phyloP scores from a whole-genome alignment of 1,140 invertebrate genomes.

The Lepidurus apus region DNA sequence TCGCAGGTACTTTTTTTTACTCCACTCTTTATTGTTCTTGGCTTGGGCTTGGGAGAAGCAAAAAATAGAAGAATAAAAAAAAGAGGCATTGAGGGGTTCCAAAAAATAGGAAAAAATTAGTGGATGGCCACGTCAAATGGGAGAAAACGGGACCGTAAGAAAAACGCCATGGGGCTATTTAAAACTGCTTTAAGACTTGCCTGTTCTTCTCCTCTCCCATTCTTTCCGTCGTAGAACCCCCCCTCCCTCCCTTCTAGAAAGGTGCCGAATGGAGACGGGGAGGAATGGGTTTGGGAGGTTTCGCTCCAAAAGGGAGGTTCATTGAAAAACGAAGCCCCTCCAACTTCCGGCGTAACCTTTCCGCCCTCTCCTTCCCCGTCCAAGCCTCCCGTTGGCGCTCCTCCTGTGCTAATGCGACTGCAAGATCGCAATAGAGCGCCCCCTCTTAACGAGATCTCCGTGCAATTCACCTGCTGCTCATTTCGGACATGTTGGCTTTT shows the following conservation, averaged over 20 bases:
- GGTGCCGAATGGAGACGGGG: not conserved
- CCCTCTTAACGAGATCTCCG: not conserved
- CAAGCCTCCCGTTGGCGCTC: not conserved
- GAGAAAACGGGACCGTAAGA: conserved; percentile 11
- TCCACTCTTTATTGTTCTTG: conserved; percentile 15
- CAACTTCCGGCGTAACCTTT: conserved; percentile 21
- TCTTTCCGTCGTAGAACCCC: not conserved
- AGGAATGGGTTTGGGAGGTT: not conserved
- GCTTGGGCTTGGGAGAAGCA: not conserved
- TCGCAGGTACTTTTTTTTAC: not conserved
- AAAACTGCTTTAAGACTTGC: not conserved
- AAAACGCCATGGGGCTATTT: conserved; percentile 11
- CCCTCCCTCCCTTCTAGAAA: not conserved
- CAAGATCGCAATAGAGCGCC: not conserved
- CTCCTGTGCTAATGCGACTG: not conserved
- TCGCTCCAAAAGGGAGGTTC: conserved; percentile 8
- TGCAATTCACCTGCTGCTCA: not conserved
- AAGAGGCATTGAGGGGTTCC: not conserved
- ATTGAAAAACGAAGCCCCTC: conserved; percentile 21
- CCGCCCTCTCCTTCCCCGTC: not conserved
- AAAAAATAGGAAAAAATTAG: conserved; percentile 5
- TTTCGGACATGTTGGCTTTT: not conserved
- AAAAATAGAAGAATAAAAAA: not conserved
- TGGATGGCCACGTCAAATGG: conserved; percentile 17
- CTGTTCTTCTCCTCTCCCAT: conserved; percentile 6